These are phyloP conservation scores for Zosterops pallidus DNA, from an alignment of 2,113 vertebrate genomes.

Conservation along the genomic window DNA sequence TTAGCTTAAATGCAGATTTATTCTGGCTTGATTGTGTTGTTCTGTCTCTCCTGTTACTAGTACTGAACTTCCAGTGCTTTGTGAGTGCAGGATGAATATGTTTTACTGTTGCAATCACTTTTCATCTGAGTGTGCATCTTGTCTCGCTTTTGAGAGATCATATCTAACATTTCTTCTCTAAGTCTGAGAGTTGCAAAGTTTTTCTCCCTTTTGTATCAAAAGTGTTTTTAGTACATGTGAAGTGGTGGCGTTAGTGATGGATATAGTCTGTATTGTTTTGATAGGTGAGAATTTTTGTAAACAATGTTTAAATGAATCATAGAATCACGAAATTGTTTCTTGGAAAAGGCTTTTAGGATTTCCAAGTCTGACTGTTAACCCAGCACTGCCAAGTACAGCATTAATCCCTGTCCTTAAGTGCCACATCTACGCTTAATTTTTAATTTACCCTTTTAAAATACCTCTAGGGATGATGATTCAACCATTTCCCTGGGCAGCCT, in stretches of 20 bases:
- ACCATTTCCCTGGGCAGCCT: not conserved
- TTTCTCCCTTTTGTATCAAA: not conserved
- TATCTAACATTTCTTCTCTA: not conserved
- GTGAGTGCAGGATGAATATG: not conserved
- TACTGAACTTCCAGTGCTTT: not conserved
- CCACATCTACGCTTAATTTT: not conserved
- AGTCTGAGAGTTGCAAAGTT: not conserved
- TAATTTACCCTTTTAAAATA: not conserved
- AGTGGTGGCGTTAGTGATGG: not conserved
- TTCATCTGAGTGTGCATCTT: not conserved
- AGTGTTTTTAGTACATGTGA: not conserved
- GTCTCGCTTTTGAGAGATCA: not conserved
- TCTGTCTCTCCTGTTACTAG: not conserved
- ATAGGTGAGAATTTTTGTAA: not conserved
- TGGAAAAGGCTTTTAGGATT: not conserved
- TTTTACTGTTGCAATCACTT: not conserved
- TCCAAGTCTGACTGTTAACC: not conserved
- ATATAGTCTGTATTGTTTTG: not conserved
- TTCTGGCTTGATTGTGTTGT: not conserved
- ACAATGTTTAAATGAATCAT: not conserved
- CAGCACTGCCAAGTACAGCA: not conserved
- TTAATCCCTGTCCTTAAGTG: not conserved
- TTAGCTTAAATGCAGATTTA: conserved; percentile 6
- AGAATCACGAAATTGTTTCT: not conserved
- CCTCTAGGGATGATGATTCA: not conserved